A percentile compares a stretch with the other conserved stretches of the same genome.
Evolutionary conservation across 2,888 invertebrate genomes (phyloP).

Genomic region (Seira musarum): DNA sequence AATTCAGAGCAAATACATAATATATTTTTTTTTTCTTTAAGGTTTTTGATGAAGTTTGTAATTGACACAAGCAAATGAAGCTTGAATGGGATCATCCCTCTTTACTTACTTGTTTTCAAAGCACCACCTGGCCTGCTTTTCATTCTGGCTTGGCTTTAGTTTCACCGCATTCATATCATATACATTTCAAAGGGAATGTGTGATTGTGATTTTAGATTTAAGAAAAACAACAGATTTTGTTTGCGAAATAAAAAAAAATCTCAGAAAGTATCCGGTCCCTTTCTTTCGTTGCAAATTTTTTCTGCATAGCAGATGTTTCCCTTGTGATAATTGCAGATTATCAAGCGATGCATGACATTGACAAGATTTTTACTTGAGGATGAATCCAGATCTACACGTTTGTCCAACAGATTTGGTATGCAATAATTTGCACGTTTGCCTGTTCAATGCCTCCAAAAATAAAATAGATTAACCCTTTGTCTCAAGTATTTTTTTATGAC

Average conservation of each 20-base stretch:
- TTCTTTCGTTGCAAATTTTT: background rate
- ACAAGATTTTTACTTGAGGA: background rate
- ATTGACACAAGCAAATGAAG: constrained; percentile 5
- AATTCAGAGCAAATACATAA: constrained; percentile 29
- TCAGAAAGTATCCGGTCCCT: constrained; percentile 12
- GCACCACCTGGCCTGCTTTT: background rate
- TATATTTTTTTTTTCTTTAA: constrained; percentile 1
- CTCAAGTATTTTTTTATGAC: too few species aligned
- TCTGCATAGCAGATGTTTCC: background rate
- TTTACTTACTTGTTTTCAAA: background rate
- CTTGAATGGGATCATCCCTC: constrained; percentile 5
- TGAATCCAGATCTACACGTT: background rate
- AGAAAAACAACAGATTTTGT: background rate
- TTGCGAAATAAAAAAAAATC: constrained; percentile 6
- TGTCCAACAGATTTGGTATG: too few species aligned
- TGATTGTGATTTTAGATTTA: too few species aligned
- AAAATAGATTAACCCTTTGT: background rate
- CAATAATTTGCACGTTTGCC: too few species aligned
- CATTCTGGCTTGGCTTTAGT: background rate
- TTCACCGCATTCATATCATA: too few species aligned
- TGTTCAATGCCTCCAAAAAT: constrained; percentile 1
- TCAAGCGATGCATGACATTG: background rate
- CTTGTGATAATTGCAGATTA: background rate
- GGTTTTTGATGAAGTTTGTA: constrained; percentile 10
- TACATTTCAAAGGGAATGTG: too few species aligned